Conservation (phyloP, 2,797 vertebrate genomes). For the Gymnopithys bicolor region DNA sequence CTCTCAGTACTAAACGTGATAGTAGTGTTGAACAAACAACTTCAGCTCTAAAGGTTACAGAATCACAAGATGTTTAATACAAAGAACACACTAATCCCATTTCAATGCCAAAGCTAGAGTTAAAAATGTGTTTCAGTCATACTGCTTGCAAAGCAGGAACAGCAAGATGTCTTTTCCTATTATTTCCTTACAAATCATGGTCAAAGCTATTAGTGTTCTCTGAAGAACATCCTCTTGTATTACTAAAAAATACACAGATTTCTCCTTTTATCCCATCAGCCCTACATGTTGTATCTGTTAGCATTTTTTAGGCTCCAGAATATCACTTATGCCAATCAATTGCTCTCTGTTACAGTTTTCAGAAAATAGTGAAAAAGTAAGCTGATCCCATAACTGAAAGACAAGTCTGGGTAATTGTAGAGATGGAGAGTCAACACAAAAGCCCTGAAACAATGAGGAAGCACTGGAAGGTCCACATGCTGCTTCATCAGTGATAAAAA, state of each 20-base stretch:
- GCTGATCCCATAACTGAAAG: not conserved
- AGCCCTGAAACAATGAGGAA: not conserved
- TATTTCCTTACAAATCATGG: not conserved
- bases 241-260: not conserved
- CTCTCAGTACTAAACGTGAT: not conserved
- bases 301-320: not conserved
- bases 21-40: conserved; percentile 9
- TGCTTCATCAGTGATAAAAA: not conserved
- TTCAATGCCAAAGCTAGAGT: not conserved
- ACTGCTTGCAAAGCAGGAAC: not conserved
- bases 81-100: conserved; percentile 11
- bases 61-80: conserved; percentile 1
- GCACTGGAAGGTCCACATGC: not conserved
- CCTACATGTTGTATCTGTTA: not conserved
- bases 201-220: not conserved
- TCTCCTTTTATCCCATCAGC: not conserved
- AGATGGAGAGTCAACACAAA: not conserved
- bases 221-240: not conserved
- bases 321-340: not conserved
- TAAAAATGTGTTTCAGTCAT: not conserved
- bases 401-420: not conserved
- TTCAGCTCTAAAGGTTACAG: not conserved
- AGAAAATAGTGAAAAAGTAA: conserved; percentile 14
- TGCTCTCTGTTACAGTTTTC: not conserved
- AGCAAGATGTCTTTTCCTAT: conserved; percentile 6